Percentiles rank a stretch among this genome's conserved stretches.
phyloP scores from a whole-genome alignment of 2,113 vertebrate genomes.

The Glaucidium brasilianum region DNA sequence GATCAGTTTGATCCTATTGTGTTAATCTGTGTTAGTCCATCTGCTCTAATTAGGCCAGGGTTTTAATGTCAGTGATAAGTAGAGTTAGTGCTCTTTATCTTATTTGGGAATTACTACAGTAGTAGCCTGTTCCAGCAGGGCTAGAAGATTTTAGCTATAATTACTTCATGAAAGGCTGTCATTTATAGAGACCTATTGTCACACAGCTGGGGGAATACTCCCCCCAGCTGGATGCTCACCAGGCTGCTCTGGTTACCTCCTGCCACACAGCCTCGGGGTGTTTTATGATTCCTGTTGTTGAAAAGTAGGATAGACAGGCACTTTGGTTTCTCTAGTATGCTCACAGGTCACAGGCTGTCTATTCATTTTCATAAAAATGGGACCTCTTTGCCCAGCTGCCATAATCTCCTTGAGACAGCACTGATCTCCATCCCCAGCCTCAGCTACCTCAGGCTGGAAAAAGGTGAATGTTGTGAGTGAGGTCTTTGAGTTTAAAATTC shows the following conservation, averaged over 20 bases:
- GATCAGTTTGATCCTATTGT: conserved; percentile 4
- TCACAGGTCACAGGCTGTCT: not conserved
- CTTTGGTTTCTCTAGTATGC: not conserved
- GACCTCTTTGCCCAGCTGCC: not conserved
- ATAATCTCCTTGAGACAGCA: not conserved
- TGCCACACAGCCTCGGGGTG: not conserved
- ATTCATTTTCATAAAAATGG: not conserved
- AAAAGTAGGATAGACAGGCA: not conserved
- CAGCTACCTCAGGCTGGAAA: not conserved
- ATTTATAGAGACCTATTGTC: not conserved
- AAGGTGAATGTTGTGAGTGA: not conserved
- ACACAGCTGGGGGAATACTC: conserved; percentile 3
- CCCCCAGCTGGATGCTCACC: conserved; percentile 1
- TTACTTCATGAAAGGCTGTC: not conserved
- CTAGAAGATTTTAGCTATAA: not conserved
- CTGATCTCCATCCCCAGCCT: not conserved
- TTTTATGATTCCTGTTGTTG: not conserved
- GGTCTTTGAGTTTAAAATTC: not conserved
- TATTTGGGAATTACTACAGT: not conserved
- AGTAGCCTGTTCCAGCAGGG: not conserved
- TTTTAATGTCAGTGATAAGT: not conserved
- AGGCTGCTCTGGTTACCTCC: not conserved
- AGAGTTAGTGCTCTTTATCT: not conserved
- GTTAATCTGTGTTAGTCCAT: not conserved
- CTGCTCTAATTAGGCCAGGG: not conserved